phyloP scores from a whole-genome alignment of 1,140 invertebrate genomes.

The Trichonephila clavata region DNA sequence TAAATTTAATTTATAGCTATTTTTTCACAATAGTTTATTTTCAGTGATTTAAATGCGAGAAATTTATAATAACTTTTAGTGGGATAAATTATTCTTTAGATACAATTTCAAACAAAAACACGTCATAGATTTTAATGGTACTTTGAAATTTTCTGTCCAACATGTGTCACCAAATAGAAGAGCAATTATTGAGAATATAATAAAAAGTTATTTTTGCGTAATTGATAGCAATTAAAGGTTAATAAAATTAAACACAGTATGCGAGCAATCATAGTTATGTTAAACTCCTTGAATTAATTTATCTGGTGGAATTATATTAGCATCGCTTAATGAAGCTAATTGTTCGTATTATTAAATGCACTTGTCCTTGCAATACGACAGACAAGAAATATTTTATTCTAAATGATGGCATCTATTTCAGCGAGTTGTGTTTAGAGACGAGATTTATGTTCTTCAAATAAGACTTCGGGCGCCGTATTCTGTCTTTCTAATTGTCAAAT shows the following conservation, averaged over 20 bases:
- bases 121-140: too few relatives aligned
- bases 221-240: not conserved
- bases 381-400: constrained; percentile 1
- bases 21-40: too few relatives aligned
- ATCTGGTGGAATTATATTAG: not conserved
- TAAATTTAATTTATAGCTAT: too few relatives aligned
- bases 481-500: constrained; percentile 31
- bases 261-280: not conserved
- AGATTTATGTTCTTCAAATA: not conserved
- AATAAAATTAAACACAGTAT: too few relatives aligned
- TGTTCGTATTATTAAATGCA: constrained; percentile 10
- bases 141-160: too few relatives aligned
- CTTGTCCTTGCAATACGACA: constrained; percentile 2
- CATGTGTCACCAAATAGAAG: too few relatives aligned
- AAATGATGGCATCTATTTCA: constrained; percentile 18
- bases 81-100: too few relatives aligned
- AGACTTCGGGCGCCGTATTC: constrained; percentile 1
- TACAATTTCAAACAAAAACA: too few relatives aligned
- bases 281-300: not conserved
- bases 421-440: not conserved
- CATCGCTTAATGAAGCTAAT: not conserved
- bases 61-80: too few relatives aligned
- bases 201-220: not conserved
- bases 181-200: not conserved
- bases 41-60: too few relatives aligned